These are phyloP conservation scores for Troides helena DNA, from an alignment of 2,888 invertebrate species.

Conservation along the genomic window DNA sequence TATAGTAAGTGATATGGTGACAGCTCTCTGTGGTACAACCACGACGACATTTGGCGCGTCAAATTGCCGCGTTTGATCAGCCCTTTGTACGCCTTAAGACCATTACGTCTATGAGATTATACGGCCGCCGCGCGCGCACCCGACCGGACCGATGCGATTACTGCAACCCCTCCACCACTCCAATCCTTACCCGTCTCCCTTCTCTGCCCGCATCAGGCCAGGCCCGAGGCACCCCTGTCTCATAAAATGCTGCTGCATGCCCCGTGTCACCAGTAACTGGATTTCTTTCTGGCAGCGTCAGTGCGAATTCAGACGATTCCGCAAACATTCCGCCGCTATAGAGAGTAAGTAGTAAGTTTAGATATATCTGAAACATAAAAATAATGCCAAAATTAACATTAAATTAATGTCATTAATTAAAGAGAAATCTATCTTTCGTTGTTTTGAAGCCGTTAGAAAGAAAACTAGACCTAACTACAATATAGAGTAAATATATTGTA, in stretches of 20 bases:
- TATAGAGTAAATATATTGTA: too few species aligned
- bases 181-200: slow-evolving; percentile 40
- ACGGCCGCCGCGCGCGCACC: slow-evolving; percentile 66
- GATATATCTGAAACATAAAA: neutral
- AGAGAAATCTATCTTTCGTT: too few species aligned
- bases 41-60: slow-evolving; percentile 70
- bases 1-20: too few species aligned
- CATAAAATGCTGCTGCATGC: slow-evolving; percentile 16
- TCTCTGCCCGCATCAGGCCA: slow-evolving; percentile 9
- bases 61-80: slow-evolving; percentile 72
- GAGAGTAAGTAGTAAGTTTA: neutral
- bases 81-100: slow-evolving; percentile 74
- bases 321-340: neutral
- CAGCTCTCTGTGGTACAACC: slow-evolving; percentile 11
- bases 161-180: slow-evolving; percentile 37
- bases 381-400: neutral
- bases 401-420: neutral
- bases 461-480: too few species aligned
- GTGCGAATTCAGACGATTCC: slow-evolving; percentile 5
- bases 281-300: slow-evolving; percentile 41
- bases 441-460: too few species aligned
- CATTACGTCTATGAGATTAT: slow-evolving; percentile 74
- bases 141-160: slow-evolving; percentile 66
- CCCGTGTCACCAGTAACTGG: slow-evolving; percentile 57
- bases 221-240: neutral